Conservation (phyloP, 2,888 invertebrate species). For the Cosmorhoe ocellata region DNA sequence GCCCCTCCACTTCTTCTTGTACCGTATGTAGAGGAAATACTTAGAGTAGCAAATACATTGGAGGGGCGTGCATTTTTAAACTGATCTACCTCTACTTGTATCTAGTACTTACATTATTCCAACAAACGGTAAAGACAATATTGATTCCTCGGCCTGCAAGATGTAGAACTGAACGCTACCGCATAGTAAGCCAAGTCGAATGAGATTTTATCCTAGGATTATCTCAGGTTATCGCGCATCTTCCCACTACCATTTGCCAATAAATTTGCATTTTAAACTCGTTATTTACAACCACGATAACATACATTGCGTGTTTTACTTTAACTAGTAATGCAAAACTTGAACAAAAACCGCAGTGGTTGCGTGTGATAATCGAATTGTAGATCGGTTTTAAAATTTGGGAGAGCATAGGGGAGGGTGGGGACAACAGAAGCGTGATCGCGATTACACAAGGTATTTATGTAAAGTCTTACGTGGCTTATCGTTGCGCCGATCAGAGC, state of each 20-base stretch:
- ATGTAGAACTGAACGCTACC: slow-evolving; percentile 56
- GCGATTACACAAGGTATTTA: slow-evolving; percentile 68
- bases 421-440: slow-evolving; percentile 60
- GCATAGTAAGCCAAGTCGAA: slow-evolving; percentile 67
- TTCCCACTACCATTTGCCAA: slow-evolving; percentile 43
- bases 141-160: slow-evolving; percentile 44
- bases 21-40: no score
- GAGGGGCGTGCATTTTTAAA: no score
- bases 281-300: slow-evolving; percentile 5
- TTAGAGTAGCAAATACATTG: no score
- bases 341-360: slow-evolving; percentile 34
- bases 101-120: no score
- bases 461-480: slow-evolving; percentile 58
- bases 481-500: slow-evolving; percentile 42
- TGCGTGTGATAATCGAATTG: background rate
- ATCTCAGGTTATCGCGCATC: slow-evolving; percentile 74
- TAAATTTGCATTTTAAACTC: slow-evolving; percentile 22
- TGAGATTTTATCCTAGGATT: slow-evolving; percentile 69
- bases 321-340: no score
- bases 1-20: no score
- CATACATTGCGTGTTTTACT: slow-evolving; percentile 36
- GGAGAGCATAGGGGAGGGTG: slow-evolving; percentile 29
- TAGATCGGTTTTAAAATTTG: slow-evolving; percentile 5
- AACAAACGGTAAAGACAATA: slow-evolving; percentile 20
- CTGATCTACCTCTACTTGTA: no score